Evolutionary conservation across 2,888 invertebrate genomes (phyloP), one percentile per base, ranked within the genome.

Genomic region (Dicyrtoma fusca): DNA sequence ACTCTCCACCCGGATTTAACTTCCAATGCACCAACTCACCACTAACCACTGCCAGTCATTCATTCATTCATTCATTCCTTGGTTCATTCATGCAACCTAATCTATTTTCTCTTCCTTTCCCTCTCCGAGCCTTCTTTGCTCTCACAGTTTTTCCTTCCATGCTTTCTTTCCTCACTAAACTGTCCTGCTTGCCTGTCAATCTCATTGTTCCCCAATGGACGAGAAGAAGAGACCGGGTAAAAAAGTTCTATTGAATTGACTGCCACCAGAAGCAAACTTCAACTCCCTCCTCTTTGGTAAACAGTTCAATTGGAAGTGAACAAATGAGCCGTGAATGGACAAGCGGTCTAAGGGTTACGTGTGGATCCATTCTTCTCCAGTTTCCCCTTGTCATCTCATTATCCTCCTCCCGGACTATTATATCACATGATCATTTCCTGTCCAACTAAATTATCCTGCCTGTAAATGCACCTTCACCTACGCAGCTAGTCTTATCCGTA

Each of bases 291-390:
- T 63, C 68, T 68, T 19, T 49, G 45, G 42, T 44, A 69, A 57
- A 26, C n/a, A 68, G 72, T 66, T 65, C 65, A 51, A 65, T 65
- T 65, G 65, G 65, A 65, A 65, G 26, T 6, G 51, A 65, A 51
- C 65, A 65, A 65, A 65, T 65, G 66, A 66, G 53, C 26, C 66
- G 34, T 66, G 53, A 66, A 66, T 53, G 66, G 66, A 66, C 42
- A 53, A 66, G 34, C 21, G 44, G 47, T 63, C 21, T 63, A 47
- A 45, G 21, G 13, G 23, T 8, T 55, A 21, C 21, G 6, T 14
- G 14, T 4, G 5, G 3, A 13, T 17, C 17, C n/a, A 63, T 44
- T 45, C 1, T 63, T 1, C 44, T n/a, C 47, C 44, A 23, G 8
- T 45, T 23, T 47, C 47, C 63, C 25, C 21, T 63, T 47, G 47